phyloP scores from a whole-genome alignment of 2,797 vertebrate species.

The Tragopan temminckii region DNA sequence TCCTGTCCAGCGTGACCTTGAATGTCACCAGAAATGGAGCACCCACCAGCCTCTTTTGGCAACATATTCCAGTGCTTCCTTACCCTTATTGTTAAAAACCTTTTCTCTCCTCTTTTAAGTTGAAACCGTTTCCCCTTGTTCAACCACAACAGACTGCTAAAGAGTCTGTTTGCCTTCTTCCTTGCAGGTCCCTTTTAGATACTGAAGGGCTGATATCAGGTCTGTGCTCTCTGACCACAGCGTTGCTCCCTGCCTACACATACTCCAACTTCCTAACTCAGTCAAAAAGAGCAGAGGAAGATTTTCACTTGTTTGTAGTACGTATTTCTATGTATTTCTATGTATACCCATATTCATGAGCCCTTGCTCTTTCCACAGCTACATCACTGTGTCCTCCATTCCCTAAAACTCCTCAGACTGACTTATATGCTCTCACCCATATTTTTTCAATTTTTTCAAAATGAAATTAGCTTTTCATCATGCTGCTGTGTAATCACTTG shows the following conservation, averaged over 20 bases:
- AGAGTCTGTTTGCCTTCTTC: too few relatives aligned
- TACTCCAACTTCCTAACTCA: not conserved
- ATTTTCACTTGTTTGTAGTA: not conserved
- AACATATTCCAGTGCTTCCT: too few relatives aligned
- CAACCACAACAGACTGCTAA: too few relatives aligned
- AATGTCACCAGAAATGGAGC: too few relatives aligned
- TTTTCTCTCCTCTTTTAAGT: too few relatives aligned
- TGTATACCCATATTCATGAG: not conserved
- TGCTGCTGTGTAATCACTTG: accelerated
- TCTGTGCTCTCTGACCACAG: not conserved
- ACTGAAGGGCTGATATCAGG: too few relatives aligned
- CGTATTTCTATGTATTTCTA: not conserved
- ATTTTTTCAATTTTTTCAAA: not conserved
- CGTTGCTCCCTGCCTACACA: not conserved
- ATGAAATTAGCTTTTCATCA: not conserved
- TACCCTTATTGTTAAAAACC: too few relatives aligned
- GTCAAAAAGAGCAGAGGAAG: not conserved
- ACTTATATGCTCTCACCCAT: not conserved
- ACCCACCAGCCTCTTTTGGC: too few relatives aligned
- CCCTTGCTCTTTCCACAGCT: not conserved
- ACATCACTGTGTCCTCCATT: not conserved
- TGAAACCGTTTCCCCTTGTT: too few relatives aligned
- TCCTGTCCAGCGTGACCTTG: too few relatives aligned
- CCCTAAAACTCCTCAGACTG: not conserved
- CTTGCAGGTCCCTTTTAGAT: too few relatives aligned